These are phyloP conservation scores for Lydus trimaculatus DNA, from an alignment of 2,888 invertebrate genomes.

Conservation along the genomic window DNA sequence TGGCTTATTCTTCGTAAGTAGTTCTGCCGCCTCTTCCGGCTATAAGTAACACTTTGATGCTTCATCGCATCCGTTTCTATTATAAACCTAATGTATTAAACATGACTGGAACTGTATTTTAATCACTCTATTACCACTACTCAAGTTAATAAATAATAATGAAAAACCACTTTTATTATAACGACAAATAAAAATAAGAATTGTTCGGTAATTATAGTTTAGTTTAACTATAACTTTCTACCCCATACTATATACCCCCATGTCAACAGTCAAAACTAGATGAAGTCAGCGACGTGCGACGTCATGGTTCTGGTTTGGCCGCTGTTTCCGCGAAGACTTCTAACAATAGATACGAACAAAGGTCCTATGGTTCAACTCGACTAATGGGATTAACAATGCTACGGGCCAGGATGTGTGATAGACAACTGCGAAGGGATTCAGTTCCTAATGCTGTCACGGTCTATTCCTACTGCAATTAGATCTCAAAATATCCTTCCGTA, in stretches of 20 bases:
- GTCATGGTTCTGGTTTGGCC: slow-evolving; percentile 59
- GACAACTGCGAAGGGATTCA: slow-evolving; percentile 44
- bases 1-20: slow-evolving; percentile 45
- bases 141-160: not conserved
- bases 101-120: not conserved
- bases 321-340: slow-evolving; percentile 55
- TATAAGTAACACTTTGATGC: slow-evolving; percentile 50
- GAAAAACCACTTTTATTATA: not conserved
- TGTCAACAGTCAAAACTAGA: slow-evolving; percentile 40
- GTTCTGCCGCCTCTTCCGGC: slow-evolving; percentile 40
- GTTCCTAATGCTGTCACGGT: slow-evolving; percentile 8
- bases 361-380: slow-evolving; percentile 51
- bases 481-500: not conserved
- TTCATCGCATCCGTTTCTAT: slow-evolving; percentile 20
- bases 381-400: slow-evolving; percentile 58
- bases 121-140: not conserved
- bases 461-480: slow-evolving; percentile 4
- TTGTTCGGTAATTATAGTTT: not conserved
- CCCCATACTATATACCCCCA: not conserved
- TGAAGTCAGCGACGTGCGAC: slow-evolving; percentile 64
- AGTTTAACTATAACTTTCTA: not conserved
- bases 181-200: not conserved
- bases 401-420: slow-evolving; percentile 56
- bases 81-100: not conserved
- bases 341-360: slow-evolving; percentile 55